Evolutionary conservation across 1,140 invertebrate genomes (phyloP).

Genomic region (Archivesica marissinica): DNA sequence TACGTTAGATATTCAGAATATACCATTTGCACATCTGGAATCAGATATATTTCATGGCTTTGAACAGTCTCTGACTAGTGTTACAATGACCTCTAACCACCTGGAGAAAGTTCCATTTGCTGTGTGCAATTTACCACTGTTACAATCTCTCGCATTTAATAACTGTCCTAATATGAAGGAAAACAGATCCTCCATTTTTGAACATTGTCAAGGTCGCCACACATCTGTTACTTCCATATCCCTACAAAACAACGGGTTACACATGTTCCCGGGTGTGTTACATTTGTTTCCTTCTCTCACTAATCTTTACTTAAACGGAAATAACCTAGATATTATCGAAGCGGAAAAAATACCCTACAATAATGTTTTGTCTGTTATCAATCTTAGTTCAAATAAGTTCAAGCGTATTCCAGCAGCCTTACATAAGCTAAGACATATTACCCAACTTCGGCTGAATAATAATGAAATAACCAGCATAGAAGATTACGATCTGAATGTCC

Average conservation of each 20-base stretch:
- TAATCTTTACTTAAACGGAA: background rate
- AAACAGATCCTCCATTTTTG: slow-evolving; percentile 2
- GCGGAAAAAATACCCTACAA: background rate
- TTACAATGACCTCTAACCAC: background rate
- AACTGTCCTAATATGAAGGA: background rate
- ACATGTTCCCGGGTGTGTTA: background rate
- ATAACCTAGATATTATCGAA: background rate
- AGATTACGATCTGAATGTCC: background rate
- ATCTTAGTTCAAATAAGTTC: background rate
- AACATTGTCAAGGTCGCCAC: background rate
- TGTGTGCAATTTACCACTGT: background rate
- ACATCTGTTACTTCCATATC: background rate
- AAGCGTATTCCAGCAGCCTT: background rate
- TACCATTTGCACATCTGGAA: background rate
- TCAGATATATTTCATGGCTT: background rate
- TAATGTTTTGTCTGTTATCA: background rate
- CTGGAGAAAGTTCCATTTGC: background rate
- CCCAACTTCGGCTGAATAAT: background rate
- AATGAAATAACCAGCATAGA: background rate
- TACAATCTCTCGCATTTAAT: background rate
- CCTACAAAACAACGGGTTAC: background rate
- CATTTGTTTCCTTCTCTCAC: background rate
- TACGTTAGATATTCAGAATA: background rate
- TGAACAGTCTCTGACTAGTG: background rate
- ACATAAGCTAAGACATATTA: background rate